phyloP scores from a whole-genome alignment of 2,113 vertebrate species.

The Gymnobelideus leadbeateri region DNA sequence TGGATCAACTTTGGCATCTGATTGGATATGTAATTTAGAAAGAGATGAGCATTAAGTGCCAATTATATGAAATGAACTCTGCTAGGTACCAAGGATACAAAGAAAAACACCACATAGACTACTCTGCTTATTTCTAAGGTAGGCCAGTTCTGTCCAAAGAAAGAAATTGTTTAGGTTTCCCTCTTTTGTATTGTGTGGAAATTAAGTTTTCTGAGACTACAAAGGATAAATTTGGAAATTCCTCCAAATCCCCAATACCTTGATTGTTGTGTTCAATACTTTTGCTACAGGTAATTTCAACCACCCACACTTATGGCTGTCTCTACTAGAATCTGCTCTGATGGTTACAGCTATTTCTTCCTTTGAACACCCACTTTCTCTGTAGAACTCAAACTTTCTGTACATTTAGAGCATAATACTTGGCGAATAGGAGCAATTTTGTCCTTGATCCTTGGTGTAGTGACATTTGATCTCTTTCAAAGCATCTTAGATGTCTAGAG shows the following conservation, averaged over 20 bases:
- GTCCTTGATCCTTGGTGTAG: neutral
- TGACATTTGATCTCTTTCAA: conserved; percentile 26
- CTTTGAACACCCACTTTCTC: neutral
- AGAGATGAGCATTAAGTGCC: neutral
- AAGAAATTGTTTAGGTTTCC: neutral
- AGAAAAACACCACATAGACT: neutral
- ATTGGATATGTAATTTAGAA: neutral
- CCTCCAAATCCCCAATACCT: neutral
- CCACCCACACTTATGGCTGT: neutral
- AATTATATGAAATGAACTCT: neutral
- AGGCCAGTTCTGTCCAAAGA: neutral
- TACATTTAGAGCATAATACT: neutral
- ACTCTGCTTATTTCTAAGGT: neutral
- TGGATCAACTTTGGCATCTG: neutral
- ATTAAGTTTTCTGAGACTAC: neutral
- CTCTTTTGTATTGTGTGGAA: neutral
- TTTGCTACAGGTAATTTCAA: conserved; percentile 26
- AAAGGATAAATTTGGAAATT: neutral
- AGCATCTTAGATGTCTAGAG: neutral
- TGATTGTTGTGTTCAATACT: neutral
- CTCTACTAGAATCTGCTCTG: conserved; percentile 42
- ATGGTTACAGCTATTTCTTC: neutral
- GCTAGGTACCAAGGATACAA: neutral
- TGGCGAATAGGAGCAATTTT: neutral
- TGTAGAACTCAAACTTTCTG: neutral